Evolutionary conservation across 2,113 vertebrate genomes (phyloP).

Genomic region (Pseudorhombus dupliciocellatus): DNA sequence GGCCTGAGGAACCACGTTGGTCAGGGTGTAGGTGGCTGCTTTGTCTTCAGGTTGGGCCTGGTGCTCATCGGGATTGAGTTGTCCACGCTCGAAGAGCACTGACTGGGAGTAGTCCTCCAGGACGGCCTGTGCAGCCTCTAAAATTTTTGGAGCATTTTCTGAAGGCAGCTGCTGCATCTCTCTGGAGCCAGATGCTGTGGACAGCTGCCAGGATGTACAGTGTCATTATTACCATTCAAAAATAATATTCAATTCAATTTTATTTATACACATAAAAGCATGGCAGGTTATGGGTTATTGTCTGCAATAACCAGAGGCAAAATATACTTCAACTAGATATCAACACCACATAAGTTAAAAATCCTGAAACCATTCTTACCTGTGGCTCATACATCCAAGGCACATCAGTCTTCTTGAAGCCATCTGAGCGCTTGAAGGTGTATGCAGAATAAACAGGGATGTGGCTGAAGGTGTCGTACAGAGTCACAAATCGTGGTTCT

Average conservation of each 20-base stretch:
- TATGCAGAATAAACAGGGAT: constrained; percentile 73
- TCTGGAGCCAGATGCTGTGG: constrained; percentile 35
- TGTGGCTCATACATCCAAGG: constrained; percentile 78
- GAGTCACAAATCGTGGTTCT: constrained; percentile 60
- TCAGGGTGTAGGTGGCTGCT: constrained; percentile 82
- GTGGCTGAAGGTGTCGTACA: constrained; percentile 64
- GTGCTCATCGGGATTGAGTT: constrained; percentile 82
- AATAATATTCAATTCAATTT: not conserved
- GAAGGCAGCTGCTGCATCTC: constrained; percentile 66
- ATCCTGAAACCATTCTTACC: constrained; percentile 37
- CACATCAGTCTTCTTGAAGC: constrained; percentile 63
- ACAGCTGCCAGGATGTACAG: constrained; percentile 52
- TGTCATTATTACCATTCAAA: not conserved
- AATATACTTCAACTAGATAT: not conserved
- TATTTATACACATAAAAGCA: too few relatives aligned
- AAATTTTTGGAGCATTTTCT: constrained; percentile 38
- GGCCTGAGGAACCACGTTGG: constrained; percentile 82
- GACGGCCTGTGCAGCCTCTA: constrained; percentile 72
- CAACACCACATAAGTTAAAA: not conserved
- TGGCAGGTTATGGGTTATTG: too few relatives aligned
- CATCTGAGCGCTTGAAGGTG: constrained; percentile 72
- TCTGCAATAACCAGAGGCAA: too few relatives aligned
- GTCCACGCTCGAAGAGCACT: constrained; percentile 76
- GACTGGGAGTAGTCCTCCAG: constrained; percentile 74
- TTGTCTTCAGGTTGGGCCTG: constrained; percentile 73